Conservation (phyloP, 92 coral and sea anemone species). For the Epizoanthus scotinus region DNA sequence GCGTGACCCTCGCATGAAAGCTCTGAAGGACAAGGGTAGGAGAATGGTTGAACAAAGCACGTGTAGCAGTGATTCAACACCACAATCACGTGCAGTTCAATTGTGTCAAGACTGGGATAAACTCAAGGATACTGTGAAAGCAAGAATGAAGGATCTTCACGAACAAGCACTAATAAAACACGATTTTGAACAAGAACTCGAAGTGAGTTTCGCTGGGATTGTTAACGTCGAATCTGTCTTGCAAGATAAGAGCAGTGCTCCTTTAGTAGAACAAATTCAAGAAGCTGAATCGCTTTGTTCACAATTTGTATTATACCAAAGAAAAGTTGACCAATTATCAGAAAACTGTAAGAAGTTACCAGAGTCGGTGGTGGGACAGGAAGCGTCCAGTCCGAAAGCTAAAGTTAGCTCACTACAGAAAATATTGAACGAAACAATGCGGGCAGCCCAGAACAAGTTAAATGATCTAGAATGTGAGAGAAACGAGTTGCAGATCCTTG, state of each 20-base stretch:
- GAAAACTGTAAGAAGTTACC: constrained; percentile 59
- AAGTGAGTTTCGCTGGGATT: constrained; percentile 42
- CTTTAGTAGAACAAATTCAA: constrained; percentile 49
- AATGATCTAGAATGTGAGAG: constrained; percentile 57
- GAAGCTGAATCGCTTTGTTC: constrained; percentile 58
- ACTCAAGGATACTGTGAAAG: constrained; percentile 57
- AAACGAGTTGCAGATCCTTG: constrained; percentile 19
- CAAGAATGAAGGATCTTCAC: constrained; percentile 55
- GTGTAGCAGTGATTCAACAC: constrained; percentile 21
- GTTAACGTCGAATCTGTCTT: constrained; percentile 42
- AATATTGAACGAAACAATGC: constrained; percentile 58
- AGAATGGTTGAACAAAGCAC: constrained; percentile 33
- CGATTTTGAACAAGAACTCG: constrained; percentile 61
- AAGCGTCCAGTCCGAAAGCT: constrained; percentile 56
- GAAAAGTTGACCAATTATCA: constrained; percentile 63
- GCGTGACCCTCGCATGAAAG: constrained; percentile 65
- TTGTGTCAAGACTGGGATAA: constrained; percentile 69
- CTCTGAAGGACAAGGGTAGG: constrained; percentile 51
- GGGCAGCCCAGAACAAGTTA: constrained; percentile 48
- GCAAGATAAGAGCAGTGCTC: constrained; percentile 29
- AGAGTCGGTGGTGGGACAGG: constrained; percentile 60
- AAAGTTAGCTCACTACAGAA: constrained; percentile 52
- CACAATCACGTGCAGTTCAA: constrained; percentile 54
- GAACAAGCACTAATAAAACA: constrained; percentile 57
- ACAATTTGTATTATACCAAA: constrained; percentile 51